Base-by-base conservation (phyloP, 1,140 invertebrate genomes). In the Drosophila chauvacae region DNA sequence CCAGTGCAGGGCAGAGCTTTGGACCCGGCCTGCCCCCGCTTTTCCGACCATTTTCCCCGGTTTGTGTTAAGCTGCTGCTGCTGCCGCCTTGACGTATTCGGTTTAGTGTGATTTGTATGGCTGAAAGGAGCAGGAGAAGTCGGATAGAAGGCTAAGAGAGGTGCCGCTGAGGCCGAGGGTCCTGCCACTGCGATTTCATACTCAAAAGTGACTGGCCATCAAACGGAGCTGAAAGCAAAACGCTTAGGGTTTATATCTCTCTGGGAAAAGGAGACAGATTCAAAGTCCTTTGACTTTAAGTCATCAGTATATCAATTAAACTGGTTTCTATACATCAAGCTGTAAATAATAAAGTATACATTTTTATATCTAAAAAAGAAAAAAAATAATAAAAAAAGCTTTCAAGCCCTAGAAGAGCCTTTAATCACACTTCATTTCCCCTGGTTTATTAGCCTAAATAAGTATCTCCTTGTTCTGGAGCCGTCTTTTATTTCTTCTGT, bases 91-190 rank as follows among this genome's bases (percentile, higher is more conserved):
- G 80, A 87, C 80, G 83, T 88, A 87, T 87, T 86, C 63, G 83
- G 83, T 77, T 86, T 87, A 83, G 83, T 77, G 83, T 88, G 83
- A 87, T 87, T 87, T 87, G 80, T 88, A 82, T 78, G 81, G 47
- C 56, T 56, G 53, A 59, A 50, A 37, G 56, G 37, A 30, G 45
- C 35, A 11, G 35, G 39, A 30, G 39, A 39, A 56, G 16, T 26
- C 35, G 45, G 14, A 16, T 30, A 2, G n/a, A 18, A 42, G 42
- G 41, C 50, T 14, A 23, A 23, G 41, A 20, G 41, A 30, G 41
- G 13, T 16, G 39, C 10, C 7, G 14, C 37, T 37, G 37, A 26
- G 26, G 26, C 26, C 26, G 4, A 26, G 26, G 26, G 51, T 7
- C 45, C 64, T 33, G 7, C 65, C 65, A 71, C 57, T 60, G 61